These are phyloP conservation scores for Lophius piscatorius DNA, from an alignment of 2,113 vertebrate genomes.

Conservation along the genomic window DNA sequence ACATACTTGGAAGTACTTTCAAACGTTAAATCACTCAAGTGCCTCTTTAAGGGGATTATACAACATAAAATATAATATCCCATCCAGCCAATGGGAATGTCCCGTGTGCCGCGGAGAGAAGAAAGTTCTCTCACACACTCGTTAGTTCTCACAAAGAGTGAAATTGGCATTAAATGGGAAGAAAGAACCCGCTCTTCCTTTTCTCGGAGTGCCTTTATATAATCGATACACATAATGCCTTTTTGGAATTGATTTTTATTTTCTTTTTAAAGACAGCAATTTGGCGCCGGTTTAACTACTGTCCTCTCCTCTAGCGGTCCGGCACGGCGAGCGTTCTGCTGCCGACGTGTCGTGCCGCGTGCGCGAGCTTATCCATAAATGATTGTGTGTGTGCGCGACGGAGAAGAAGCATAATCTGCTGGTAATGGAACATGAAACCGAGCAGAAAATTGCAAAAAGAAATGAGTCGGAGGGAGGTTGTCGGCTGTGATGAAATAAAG, in stretches of 20 bases:
- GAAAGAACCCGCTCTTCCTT: slow-evolving; percentile 34
- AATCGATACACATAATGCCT: slow-evolving; percentile 51
- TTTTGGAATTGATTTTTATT: slow-evolving; percentile 63
- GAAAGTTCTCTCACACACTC: background rate
- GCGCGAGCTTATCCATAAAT: slow-evolving; percentile 57
- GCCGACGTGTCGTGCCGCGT: slow-evolving; percentile 62
- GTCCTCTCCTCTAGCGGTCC: slow-evolving; percentile 38
- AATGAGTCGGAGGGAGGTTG: slow-evolving; percentile 67
- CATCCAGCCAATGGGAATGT: too few relatives aligned
- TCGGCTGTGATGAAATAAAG: slow-evolving; percentile 70
- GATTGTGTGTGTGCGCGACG: slow-evolving; percentile 41
- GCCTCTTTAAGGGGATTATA: too few relatives aligned
- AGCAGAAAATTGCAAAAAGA: slow-evolving; percentile 81
- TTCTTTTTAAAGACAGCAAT: slow-evolving; percentile 54
- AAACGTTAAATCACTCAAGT: too few relatives aligned
- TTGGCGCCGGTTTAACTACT: slow-evolving; percentile 54
- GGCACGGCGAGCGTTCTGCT: background rate
- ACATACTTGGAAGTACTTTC: too few relatives aligned
- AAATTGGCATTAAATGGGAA: slow-evolving; percentile 26
- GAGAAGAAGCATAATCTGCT: slow-evolving; percentile 65
- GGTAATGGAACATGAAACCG: slow-evolving; percentile 79
- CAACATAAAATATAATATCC: slow-evolving; percentile 5
- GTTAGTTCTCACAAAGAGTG: slow-evolving; percentile 8
- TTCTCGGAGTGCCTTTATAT: slow-evolving; percentile 43
- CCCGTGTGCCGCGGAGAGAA: too few relatives aligned